phyloP scores from a whole-genome alignment of 30 jellyfish, hydroid and myxozoan species.

The Phacellophora camtschatica region DNA sequence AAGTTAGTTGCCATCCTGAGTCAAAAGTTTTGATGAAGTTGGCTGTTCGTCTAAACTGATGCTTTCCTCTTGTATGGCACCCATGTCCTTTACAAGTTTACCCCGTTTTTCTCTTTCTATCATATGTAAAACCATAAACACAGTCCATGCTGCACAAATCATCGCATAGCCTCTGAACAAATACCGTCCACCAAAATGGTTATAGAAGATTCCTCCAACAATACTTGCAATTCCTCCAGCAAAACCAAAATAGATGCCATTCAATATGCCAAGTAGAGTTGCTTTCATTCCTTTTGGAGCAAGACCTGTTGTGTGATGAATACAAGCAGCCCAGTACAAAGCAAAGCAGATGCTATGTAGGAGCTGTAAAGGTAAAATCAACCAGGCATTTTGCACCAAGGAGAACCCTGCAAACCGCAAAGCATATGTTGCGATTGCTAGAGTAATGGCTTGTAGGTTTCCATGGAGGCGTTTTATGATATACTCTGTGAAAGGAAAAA shows the following conservation, averaged over 20 bases:
- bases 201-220: slow-evolving; percentile 68
- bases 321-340: slow-evolving; percentile 75
- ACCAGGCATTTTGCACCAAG: slow-evolving; percentile 67
- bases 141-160: slow-evolving; percentile 45
- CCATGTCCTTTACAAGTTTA: too few relatives aligned
- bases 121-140: slow-evolving; percentile 16
- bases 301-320: slow-evolving; percentile 33
- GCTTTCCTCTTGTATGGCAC: neutral
- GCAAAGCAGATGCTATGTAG: slow-evolving; percentile 75
- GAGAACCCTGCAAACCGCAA: slow-evolving; percentile 56
- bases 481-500: slow-evolving; percentile 51
- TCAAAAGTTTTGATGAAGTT: slow-evolving; percentile 22
- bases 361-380: slow-evolving; percentile 58
- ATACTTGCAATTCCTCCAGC: slow-evolving; percentile 57
- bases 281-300: slow-evolving; percentile 62
- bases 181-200: slow-evolving; percentile 62
- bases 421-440: slow-evolving; percentile 40
- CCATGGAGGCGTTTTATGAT: slow-evolving; percentile 64
- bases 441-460: slow-evolving; percentile 30
- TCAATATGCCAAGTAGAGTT: slow-evolving; percentile 59
- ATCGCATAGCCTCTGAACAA: slow-evolving; percentile 41
- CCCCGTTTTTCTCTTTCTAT: slow-evolving; percentile 2
- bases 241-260: slow-evolving; percentile 66
- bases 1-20: too few relatives aligned
- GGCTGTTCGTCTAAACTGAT: slow-evolving; percentile 4